phyloP scores from a whole-genome alignment of 2,888 invertebrate species.

The Coelopa pilipes region DNA sequence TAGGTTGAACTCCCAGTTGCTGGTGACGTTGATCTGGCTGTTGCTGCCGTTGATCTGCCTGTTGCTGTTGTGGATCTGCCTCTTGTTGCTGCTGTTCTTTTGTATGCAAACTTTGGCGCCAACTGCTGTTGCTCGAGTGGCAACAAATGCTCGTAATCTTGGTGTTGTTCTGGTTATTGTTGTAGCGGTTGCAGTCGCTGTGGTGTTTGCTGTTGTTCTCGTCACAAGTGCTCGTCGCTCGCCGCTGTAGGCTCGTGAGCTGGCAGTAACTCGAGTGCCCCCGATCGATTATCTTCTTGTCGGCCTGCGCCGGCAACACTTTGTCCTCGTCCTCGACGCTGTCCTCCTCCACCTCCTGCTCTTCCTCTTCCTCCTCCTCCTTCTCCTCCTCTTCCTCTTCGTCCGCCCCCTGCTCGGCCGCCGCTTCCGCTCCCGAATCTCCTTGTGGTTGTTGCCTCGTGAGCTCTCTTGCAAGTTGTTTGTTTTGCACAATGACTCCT shows the following conservation, averaged over 20 bases:
- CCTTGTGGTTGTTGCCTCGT: slow-evolving; percentile 30
- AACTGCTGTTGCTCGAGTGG: slow-evolving; percentile 39
- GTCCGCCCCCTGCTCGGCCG: slow-evolving; percentile 8
- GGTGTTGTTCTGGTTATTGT: slow-evolving; percentile 46
- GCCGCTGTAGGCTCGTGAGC: slow-evolving; percentile 4
- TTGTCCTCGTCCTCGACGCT: slow-evolving; percentile 39
- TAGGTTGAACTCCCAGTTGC: no score
- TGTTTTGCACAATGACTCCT: slow-evolving; percentile 18
- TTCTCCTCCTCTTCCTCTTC: slow-evolving; percentile 40
- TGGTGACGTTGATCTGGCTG: slow-evolving; percentile 12
- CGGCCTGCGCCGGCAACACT: background rate
- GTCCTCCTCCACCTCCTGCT: slow-evolving; percentile 43
- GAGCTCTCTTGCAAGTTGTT: slow-evolving; percentile 21
- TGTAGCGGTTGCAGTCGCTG: background rate
- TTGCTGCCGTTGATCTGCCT: no score
- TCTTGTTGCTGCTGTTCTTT: slow-evolving; percentile 11
- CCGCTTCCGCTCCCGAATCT: slow-evolving; percentile 28
- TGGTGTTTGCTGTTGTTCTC: slow-evolving; percentile 5
- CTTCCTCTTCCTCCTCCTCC: slow-evolving; percentile 7
- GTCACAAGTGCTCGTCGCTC: background rate
- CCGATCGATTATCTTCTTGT: background rate
- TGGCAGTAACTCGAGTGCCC: slow-evolving; percentile 30
- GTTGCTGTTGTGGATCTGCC: slow-evolving; percentile 2
- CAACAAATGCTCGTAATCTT: slow-evolving; percentile 38
- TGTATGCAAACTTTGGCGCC: slow-evolving; percentile 25